Percentiles rank a stretch among this genome's conserved stretches.
phyloP scores from a whole-genome alignment of 53 echinoderm and acorn worm species.

The Apostichopus leukothele region DNA sequence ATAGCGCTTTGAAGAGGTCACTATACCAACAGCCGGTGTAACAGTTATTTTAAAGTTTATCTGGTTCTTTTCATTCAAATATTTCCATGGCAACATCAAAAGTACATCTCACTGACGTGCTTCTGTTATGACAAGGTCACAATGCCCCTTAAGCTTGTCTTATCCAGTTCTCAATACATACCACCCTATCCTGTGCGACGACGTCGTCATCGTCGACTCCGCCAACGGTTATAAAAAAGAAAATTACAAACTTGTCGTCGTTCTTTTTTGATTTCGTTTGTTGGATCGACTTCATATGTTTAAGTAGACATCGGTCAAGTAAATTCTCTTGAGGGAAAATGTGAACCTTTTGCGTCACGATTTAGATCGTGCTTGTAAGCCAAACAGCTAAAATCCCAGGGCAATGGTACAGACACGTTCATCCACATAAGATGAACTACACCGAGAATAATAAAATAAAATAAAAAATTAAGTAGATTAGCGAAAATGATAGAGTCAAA shows the following conservation, averaged over 20 bases:
- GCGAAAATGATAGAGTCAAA: background rate
- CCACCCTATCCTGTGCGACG: no score
- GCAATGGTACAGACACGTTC: background rate
- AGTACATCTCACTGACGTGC: background rate
- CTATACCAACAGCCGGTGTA: background rate
- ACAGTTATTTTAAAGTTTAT: background rate
- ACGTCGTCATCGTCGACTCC: no score
- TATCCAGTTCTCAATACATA: no score
- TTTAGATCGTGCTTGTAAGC: background rate
- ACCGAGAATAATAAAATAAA: background rate
- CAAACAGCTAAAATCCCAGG: slow-evolving; percentile 2
- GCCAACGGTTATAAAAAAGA: no score
- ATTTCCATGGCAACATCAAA: background rate
- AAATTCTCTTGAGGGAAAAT: background rate
- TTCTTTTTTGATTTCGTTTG: no score
- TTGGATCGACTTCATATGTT: background rate
- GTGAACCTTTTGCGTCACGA: background rate
- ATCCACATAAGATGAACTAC: slow-evolving; percentile 10
- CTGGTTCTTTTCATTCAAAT: background rate
- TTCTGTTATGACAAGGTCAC: background rate
- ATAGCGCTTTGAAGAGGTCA: background rate
- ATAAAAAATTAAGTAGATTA: background rate
- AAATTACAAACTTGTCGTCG: no score
- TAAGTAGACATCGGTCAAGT: background rate
- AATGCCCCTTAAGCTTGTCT: background rate